Evolutionary conservation across 2,888 invertebrate genomes (phyloP).

Genomic region (Margaritifera margaritifera): DNA sequence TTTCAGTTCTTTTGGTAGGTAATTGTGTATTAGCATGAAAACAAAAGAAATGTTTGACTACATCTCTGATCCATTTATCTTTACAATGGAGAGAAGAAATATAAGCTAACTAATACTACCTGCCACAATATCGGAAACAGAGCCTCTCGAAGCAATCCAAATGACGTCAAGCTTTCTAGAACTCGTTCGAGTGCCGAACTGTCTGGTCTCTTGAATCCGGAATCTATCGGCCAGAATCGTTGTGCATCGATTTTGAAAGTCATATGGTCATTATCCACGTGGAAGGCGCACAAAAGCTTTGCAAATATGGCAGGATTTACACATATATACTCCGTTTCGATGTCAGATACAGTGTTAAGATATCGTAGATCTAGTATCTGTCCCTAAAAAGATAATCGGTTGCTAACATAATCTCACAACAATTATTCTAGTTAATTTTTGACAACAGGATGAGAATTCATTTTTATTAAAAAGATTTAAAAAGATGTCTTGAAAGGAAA

Average conservation of each 20-base stretch:
- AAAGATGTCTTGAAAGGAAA: no score
- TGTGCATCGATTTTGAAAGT: constrained; percentile 44
- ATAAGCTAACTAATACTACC: constrained; percentile 23
- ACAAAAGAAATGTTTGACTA: no score
- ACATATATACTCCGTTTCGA: constrained; percentile 27
- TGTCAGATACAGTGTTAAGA: not conserved
- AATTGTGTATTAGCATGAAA: no score
- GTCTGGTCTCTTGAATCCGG: constrained; percentile 41
- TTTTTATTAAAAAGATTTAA: no score
- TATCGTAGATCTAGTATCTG: no score
- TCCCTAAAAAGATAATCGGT: no score
- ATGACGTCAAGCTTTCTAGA: constrained; percentile 41
- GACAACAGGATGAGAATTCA: no score
- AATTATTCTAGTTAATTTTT: no score
- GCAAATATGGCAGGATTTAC: constrained; percentile 39
- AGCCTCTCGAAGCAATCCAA: constrained; percentile 45
- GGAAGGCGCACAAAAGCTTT: constrained; percentile 25
- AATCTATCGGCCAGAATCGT: constrained; percentile 51
- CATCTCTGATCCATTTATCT: no score
- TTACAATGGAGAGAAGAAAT: no score
- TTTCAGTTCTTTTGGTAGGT: no score
- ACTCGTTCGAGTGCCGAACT: constrained; percentile 34
- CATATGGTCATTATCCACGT: constrained; percentile 38
- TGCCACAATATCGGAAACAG: constrained; percentile 55
- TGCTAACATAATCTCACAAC: no score